These are phyloP conservation scores for Drosophila bipectinata DNA, from an alignment of 1,140 invertebrate species.

Conservation along the genomic window DNA sequence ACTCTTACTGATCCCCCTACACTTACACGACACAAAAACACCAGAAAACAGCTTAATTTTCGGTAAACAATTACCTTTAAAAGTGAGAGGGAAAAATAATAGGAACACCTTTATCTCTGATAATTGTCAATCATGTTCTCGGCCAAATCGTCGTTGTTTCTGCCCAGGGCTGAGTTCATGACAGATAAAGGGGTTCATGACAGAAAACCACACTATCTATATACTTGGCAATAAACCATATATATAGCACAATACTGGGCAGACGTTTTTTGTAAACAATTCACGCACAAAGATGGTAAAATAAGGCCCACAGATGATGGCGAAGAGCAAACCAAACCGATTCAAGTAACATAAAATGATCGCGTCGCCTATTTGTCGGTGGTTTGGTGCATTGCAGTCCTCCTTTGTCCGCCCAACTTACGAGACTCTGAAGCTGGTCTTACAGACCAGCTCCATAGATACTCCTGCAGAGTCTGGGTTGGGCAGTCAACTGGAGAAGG, in stretches of 20 bases:
- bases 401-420: slow-evolving; percentile 50
- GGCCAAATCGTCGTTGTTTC: slow-evolving; percentile 83
- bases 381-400: slow-evolving; percentile 18
- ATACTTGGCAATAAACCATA: slow-evolving; percentile 53
- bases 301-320: slow-evolving; percentile 73
- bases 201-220: slow-evolving; percentile 37
- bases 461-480: slow-evolving; percentile 9
- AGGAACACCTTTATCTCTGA: slow-evolving; percentile 69
- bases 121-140: slow-evolving; percentile 72
- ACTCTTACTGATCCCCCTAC: slow-evolving; percentile 37
- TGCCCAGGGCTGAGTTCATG: slow-evolving; percentile 84
- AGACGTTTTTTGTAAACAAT: slow-evolving; percentile 84
- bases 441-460: neutral
- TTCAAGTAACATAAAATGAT: slow-evolving; percentile 63
- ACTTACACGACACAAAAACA: slow-evolving; percentile 68
- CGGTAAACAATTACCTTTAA: slow-evolving; percentile 10
- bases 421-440: slow-evolving; percentile 3
- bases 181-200: slow-evolving; percentile 69
- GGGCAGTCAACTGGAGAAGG: slow-evolving; percentile 12
- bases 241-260: slow-evolving; percentile 79
- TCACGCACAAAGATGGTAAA: slow-evolving; percentile 84
- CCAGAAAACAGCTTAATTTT: slow-evolving; percentile 40
- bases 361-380: slow-evolving; percentile 51
- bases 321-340: slow-evolving; percentile 25
- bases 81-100: slow-evolving; percentile 7